Base-by-base conservation (phyloP, 1,140 invertebrate species). In the Babylonia areolata region DNA sequence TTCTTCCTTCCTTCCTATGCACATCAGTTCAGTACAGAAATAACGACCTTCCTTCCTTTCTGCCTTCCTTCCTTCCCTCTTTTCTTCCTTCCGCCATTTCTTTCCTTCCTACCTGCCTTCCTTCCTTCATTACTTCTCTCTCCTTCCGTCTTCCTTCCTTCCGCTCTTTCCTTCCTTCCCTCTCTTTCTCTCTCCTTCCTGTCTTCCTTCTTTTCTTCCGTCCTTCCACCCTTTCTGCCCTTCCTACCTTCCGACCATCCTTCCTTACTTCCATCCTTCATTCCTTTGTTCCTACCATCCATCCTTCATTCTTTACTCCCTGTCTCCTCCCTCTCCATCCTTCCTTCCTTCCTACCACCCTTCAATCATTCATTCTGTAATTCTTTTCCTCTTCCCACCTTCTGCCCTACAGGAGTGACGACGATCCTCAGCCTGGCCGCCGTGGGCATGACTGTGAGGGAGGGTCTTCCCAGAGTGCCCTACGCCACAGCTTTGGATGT, bases 401-500 rank as follows among this genome's bases (percentile, higher is more conserved):
- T 78, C 77, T 78, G 12, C 77, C 35, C 35, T 33, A 15, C 89
- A 96, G 96, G 95, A 69, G 95, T 96, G 35, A 96, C 95, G 51
- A 96, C 96, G 2, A 95, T 96, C n/a, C 92, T 96, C 79, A 96
- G 95, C 54, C 95, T 96, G 87, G 95, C 95, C 9, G 96, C 95
- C 0, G 94, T 96, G 51, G 95, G 95, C 1, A 95, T 96, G 91
- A 95, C 95, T 12, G 95, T 95, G 17, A 90, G 95, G 58, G 94
- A 95, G 28, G 94, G 95, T 80, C 92, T 96, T 82, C 96, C 96
- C 28, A 93, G 95, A 85, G 95, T 96, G 20, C 94, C 95, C 5
- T 98, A 98, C 91, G 97, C 97, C 12, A 99, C 97, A 3, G 97
- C 97, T 0, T 94, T 99, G 1, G 97, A 99, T 94, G 98, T 97